Evolutionary conservation across 2,888 invertebrate species (phyloP).

Genomic region (Pammene aurita): DNA sequence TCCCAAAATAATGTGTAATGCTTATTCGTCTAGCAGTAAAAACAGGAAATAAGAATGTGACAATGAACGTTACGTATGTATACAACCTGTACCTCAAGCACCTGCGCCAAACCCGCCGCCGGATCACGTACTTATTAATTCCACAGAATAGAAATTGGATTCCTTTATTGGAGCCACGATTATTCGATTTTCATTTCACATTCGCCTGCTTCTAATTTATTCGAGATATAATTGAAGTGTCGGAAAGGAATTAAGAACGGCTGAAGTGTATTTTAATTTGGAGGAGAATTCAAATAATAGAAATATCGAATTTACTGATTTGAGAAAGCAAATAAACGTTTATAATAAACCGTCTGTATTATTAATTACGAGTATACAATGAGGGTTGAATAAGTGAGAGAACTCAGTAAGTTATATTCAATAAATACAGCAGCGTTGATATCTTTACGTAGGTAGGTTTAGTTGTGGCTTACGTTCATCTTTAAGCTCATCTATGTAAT

Average conservation of each 20-base stretch:
- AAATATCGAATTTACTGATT: conserved; percentile 9
- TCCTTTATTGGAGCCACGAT: conserved; percentile 71
- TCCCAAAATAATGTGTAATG: too few relatives aligned
- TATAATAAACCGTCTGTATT: too few relatives aligned
- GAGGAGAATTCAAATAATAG: conserved; percentile 15
- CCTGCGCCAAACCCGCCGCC: conserved; percentile 51
- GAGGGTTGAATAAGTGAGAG: neutral
- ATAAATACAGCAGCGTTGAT: too few relatives aligned
- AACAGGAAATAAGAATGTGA: neutral
- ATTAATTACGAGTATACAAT: neutral
- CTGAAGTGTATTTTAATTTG: conserved; percentile 31
- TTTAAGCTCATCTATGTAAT: too few relatives aligned
- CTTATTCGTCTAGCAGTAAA: neutral
- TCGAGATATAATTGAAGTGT: conserved; percentile 66
- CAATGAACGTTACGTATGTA: neutral
- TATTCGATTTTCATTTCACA: conserved; percentile 64
- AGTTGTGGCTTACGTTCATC: too few relatives aligned
- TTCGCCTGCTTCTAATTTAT: conserved; percentile 68
- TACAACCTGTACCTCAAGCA: conserved; percentile 52
- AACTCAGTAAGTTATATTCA: neutral
- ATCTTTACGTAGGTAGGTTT: too few relatives aligned
- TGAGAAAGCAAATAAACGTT: neutral
- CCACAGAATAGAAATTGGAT: conserved; percentile 67
- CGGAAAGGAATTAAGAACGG: conserved; percentile 46
- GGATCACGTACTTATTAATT: conserved; percentile 67